phyloP scores from a whole-genome alignment of 2,797 vertebrate genomes.

The Apogon hyalosoma region DNA sequence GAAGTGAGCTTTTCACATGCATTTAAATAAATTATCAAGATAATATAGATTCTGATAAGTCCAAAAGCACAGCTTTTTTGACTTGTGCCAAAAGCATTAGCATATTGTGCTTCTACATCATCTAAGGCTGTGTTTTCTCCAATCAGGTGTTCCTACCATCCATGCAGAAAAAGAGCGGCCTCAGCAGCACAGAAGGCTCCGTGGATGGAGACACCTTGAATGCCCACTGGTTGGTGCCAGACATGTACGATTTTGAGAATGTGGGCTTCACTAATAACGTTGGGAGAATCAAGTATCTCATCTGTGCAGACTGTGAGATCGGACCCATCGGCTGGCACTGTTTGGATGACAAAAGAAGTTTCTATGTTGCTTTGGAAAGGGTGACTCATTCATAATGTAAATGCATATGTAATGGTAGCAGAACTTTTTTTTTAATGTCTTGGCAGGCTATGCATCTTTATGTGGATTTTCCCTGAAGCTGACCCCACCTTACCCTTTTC shows the following conservation, averaged over 20 bases:
- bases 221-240: conserved; percentile 94
- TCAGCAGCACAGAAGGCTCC: conserved; percentile 72
- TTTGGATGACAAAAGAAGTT: conserved; percentile 94
- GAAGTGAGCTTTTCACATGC: too few relatives aligned
- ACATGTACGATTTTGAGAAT: conserved; percentile 98
- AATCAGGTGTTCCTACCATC: conserved; percentile 92
- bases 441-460: conserved; percentile 48
- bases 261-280: conserved; percentile 97
- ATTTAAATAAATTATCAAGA: too few relatives aligned
- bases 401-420: conserved; percentile 14
- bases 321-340: conserved; percentile 98
- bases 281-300: conserved; percentile 94
- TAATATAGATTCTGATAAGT: neutral
- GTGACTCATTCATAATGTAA: conserved; percentile 90
- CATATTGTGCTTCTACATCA: neutral
- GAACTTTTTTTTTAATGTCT: conserved; percentile 50
- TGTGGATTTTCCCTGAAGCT: conserved; percentile 39
- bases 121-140: conserved; percentile 29
- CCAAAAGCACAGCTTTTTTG: neutral
- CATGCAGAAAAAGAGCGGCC: conserved; percentile 91
- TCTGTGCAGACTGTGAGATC: conserved; percentile 98
- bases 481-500: conserved; percentile 8
- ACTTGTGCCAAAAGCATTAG: neutral
- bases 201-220: conserved; percentile 89
- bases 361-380: conserved; percentile 93